Conservation (phyloP, 2,888 invertebrate species). For the Calameuta pallipes region DNA sequence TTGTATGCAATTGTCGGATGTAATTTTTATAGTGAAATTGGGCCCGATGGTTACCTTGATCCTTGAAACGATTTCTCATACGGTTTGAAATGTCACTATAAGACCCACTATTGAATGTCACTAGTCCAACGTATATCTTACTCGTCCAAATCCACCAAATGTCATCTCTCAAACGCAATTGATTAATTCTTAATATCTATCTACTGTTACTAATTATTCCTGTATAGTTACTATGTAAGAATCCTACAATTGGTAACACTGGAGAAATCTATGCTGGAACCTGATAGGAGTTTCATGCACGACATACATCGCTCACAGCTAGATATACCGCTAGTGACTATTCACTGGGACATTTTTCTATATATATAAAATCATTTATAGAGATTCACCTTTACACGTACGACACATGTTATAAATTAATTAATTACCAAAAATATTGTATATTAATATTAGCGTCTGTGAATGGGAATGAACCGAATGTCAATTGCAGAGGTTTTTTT, state of each 20-base stretch:
- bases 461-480: background rate
- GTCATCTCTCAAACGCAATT: background rate
- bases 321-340: background rate
- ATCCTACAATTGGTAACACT: constrained; percentile 1
- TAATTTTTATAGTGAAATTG: background rate
- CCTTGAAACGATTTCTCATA: constrained; percentile 2
- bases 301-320: constrained; percentile 5
- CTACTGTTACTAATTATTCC: background rate
- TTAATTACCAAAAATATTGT: too few relatives aligned
- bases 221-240: background rate
- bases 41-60: constrained; percentile 13
- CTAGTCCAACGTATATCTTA: constrained; percentile 33
- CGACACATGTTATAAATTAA: too few relatives aligned
- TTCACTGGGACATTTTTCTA: background rate
- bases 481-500: background rate
- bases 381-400: background rate
- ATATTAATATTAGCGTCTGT: background rate
- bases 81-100: constrained; percentile 15
- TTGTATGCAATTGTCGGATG: background rate
- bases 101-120: constrained; percentile 44
- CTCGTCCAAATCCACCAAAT: background rate
- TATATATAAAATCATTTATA: background rate
- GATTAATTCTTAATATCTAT: background rate
- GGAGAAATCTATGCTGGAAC: constrained; percentile 8
- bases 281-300: constrained; percentile 15